Base-by-base conservation (phyloP, 1,140 invertebrate genomes). In the Dinothrombium tinctorium region DNA sequence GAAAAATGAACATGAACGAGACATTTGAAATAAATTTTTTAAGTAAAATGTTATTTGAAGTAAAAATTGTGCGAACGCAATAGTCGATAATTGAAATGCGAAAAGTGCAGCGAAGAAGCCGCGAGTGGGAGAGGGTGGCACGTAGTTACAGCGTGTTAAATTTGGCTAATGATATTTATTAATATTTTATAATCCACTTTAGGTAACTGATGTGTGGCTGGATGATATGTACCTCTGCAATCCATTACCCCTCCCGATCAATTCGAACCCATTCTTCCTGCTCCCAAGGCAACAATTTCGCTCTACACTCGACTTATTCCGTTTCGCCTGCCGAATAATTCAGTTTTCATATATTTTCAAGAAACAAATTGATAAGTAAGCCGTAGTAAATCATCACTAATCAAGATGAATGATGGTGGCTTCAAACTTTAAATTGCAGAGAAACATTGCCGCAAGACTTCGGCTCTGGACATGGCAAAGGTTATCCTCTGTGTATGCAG, bases 161-260 rank as follows among this genome's bases (percentile, higher is more conserved):
- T n/a, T n/a, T n/a, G n/a, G n/a, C n/a, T n/a, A n/a, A n/a, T n/a
- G n/a, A n/a, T n/a, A n/a, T n/a, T n/a, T n/a, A n/a, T n/a, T n/a
- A n/a, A n/a, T n/a, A n/a, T n/a, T n/a, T n/a, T n/a, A n/a, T n/a
- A n/a, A n/a, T n/a, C n/a, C n/a, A n/a, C 25, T 62, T 29, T 61
- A 96, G 92, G 83, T 43, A 21, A 51, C 49, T 15, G 32, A 41
- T 28, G 95, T 86, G 71, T 99, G 94, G 94, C 56, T 98, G 35
- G 73, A 84, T 42, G 90, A 98, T 58, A 98, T 99, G 90, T 99
- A 99, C 59, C 60, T 96, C 54, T 72, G 76, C 47, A 71, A 83
- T 41, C 69, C 75, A 12, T 57, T 81, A 14, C 70, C 84, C 8
- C 68, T 98, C 49, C 84, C 87, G 2, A 75, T 98, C 46, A 95